Conservation (phyloP, 2,888 invertebrate genomes). For the Monoplex corrugatus region DNA sequence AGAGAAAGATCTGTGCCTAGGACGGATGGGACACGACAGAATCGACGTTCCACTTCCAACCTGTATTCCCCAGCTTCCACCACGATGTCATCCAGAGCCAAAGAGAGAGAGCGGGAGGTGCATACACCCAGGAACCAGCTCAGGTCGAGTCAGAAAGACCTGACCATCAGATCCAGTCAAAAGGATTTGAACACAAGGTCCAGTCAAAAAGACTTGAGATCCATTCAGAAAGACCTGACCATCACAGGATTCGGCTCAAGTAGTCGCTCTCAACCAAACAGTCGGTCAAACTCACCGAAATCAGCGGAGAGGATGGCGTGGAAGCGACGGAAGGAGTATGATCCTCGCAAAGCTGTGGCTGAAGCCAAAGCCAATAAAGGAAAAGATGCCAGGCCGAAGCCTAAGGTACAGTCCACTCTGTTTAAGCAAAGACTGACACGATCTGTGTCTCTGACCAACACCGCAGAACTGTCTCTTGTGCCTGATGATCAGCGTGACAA, state of each 20-base stretch:
- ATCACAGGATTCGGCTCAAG: conserved; percentile 68
- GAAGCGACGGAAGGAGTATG: conserved; percentile 97
- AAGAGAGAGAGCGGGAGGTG: conserved; percentile 46
- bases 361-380: conserved; percentile 84
- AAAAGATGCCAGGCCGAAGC: conserved; percentile 59
- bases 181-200: too few relatives aligned
- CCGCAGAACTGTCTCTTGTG: conserved; percentile 59
- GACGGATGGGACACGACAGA: conserved; percentile 66
- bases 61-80: not conserved
- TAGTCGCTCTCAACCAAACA: conserved; percentile 70
- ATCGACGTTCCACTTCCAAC: not conserved
- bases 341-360: conserved; percentile 96
- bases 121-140: conserved; percentile 51
- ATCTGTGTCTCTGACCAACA: conserved; percentile 74
- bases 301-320: conserved; percentile 93
- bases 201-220: too few relatives aligned
- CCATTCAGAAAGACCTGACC: conserved; percentile 62
- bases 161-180: too few relatives aligned
- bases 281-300: conserved; percentile 75
- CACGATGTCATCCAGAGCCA: conserved; percentile 33
- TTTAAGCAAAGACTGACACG: conserved; percentile 65
- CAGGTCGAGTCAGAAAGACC: conserved; percentile 52
- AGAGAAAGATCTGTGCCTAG: conserved; percentile 35
- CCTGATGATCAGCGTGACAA: not conserved
- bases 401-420: not conserved